phyloP scores from a whole-genome alignment of 2,113 vertebrate species.

The Rattus norvegicus region DNA sequence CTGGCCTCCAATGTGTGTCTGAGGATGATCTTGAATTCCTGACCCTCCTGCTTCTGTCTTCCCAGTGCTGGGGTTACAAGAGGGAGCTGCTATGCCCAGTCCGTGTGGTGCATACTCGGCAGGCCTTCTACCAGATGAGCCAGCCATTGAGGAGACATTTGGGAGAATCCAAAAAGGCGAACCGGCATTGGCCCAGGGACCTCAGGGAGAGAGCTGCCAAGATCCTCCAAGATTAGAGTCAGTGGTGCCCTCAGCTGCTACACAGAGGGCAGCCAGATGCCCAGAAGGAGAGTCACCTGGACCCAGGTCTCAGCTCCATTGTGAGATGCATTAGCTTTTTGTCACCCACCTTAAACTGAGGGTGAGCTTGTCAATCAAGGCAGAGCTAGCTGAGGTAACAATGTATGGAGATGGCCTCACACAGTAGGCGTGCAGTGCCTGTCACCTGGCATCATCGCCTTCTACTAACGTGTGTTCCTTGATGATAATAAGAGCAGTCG shows the following conservation, averaged over 20 bases:
- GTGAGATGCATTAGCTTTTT: not conserved
- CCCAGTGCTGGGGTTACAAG: not conserved
- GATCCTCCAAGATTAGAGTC: not conserved
- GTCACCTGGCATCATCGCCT: not conserved
- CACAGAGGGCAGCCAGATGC: not conserved
- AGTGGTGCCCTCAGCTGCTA: not conserved
- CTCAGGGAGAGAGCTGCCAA: not conserved
- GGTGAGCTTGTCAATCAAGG: not conserved
- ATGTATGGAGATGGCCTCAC: not conserved
- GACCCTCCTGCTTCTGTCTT: not conserved
- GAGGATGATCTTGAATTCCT: not conserved
- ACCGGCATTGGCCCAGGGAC: not conserved
- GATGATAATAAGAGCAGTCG: not conserved
- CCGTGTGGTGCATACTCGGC: not conserved
- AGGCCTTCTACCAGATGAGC: not conserved
- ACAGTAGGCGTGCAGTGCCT: rapidly evolving
- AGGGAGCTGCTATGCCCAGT: not conserved
- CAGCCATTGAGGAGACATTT: not conserved
- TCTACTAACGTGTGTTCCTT: not conserved
- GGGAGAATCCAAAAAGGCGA: not conserved
- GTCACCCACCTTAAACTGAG: not conserved
- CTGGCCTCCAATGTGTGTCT: too few species aligned
- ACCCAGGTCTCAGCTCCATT: not conserved
- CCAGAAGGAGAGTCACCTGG: not conserved
- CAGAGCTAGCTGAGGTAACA: not conserved